Conservation (phyloP, 1,140 invertebrate genomes). For the Aphis gossypii region DNA sequence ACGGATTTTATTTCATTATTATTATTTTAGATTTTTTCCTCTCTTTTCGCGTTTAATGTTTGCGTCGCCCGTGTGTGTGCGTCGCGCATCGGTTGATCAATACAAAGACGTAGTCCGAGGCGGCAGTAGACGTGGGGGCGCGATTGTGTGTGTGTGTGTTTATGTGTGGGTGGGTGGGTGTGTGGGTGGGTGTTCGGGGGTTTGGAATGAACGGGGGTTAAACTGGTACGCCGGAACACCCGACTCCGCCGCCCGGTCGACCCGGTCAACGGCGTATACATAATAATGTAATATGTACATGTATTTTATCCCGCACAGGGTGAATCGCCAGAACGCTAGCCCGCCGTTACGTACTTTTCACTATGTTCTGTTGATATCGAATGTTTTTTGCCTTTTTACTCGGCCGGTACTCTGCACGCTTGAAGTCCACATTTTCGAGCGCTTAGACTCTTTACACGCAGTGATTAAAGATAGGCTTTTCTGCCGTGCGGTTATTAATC, state of each 20-base stretch:
- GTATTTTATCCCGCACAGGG: background rate
- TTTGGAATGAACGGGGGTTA: constrained; percentile 5
- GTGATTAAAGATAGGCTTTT: no score
- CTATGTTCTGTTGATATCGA: background rate
- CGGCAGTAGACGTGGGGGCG: background rate
- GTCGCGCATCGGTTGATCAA: constrained; percentile 52
- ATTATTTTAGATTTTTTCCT: background rate
- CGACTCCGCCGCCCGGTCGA: background rate
- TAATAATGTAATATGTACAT: background rate
- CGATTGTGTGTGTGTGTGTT: background rate
- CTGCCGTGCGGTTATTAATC: background rate
- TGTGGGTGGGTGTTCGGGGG: background rate
- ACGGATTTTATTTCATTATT: background rate
- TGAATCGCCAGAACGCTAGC: background rate
- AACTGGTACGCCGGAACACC: constrained; percentile 7
- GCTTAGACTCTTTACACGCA: no score
- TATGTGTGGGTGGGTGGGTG: background rate
- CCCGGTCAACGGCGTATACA: background rate
- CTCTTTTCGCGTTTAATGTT: background rate
- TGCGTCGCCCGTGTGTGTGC: constrained; percentile 3
- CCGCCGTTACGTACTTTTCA: background rate
- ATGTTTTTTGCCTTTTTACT: background rate
- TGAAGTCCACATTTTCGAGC: background rate
- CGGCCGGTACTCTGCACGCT: no score
- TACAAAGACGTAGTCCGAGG: constrained; percentile 48